A percentile compares a stretch with the other conserved stretches of the same genome.
Conservation (phyloP, 2,888 invertebrate genomes). For the Lithophane semibrunnea region DNA sequence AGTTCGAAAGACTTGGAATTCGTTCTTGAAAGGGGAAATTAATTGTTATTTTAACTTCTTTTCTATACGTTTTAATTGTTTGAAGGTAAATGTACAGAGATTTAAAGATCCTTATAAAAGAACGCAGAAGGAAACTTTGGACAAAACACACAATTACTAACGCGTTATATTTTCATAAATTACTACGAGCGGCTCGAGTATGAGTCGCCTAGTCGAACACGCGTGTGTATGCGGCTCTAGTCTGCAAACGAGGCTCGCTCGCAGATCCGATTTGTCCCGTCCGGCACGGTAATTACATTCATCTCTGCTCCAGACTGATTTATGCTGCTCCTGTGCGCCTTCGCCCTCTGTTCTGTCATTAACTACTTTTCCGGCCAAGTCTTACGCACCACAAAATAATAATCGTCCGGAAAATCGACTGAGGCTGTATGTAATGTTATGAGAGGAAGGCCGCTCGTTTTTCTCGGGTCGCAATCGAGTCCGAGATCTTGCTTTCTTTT, state of each 20-base stretch:
- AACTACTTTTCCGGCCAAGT: slow-evolving; percentile 85
- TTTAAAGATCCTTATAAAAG: slow-evolving; percentile 13
- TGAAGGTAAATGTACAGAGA: slow-evolving; percentile 24
- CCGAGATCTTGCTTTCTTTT: slow-evolving; percentile 91
- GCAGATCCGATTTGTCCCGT: slow-evolving; percentile 80
- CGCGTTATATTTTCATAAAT: not conserved
- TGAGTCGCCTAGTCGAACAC: slow-evolving; percentile 13
- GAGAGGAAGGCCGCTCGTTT: slow-evolving; percentile 88
- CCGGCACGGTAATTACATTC: slow-evolving; percentile 82
- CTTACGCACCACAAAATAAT: slow-evolving; percentile 91
- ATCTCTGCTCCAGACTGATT: slow-evolving; percentile 85
- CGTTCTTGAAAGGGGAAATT: slow-evolving; percentile 83
- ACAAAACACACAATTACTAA: not conserved
- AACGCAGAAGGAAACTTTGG: not conserved
- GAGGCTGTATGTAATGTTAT: slow-evolving; percentile 90
- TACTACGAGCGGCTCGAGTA: not conserved
- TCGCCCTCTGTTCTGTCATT: slow-evolving; percentile 80
- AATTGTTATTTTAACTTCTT: slow-evolving; percentile 78
- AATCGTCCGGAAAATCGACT: slow-evolving; percentile 90
- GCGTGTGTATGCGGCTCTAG: slow-evolving; percentile 35
- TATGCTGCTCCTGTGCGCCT: slow-evolving; percentile 77
- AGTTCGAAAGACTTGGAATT: slow-evolving; percentile 85
- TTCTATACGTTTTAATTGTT: slow-evolving; percentile 59
- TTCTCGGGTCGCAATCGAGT: slow-evolving; percentile 88
- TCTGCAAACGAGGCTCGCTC: slow-evolving; percentile 68